Evolutionary conservation across 2,888 invertebrate species (phyloP).

Genomic region (Heteromurus nitidus): DNA sequence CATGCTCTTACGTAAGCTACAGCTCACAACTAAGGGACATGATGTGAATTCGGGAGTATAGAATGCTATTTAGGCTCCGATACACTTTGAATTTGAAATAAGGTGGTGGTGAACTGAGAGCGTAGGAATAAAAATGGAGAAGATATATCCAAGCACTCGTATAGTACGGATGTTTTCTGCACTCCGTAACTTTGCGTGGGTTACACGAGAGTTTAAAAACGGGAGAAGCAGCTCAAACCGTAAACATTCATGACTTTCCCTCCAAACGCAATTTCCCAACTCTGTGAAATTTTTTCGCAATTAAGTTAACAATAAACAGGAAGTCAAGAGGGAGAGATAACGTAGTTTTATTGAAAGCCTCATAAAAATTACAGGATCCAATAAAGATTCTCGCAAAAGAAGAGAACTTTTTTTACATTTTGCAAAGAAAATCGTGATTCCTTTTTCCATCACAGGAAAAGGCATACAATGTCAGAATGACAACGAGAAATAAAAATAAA

Average conservation of each 20-base stretch:
- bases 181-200: too few relatives aligned
- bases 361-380: neutral
- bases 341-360: neutral
- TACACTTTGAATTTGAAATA: conserved; percentile 7
- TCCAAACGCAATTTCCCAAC: too few relatives aligned
- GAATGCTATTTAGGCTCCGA: conserved; percentile 10
- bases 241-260: too few relatives aligned
- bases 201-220: too few relatives aligned
- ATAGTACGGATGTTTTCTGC: neutral
- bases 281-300: too few relatives aligned
- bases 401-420: neutral
- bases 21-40: conserved; percentile 34
- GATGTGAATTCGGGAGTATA: conserved; percentile 34
- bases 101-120: neutral
- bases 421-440: neutral
- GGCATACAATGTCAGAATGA: too few relatives aligned
- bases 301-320: too few relatives aligned
- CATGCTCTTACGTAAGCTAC: too few relatives aligned
- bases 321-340: neutral
- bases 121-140: neutral
- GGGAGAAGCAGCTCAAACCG: too few relatives aligned
- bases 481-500: too few relatives aligned
- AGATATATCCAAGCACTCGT: too few relatives aligned
- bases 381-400: neutral
- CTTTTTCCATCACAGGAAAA: too few relatives aligned